Conservation (phyloP, 2,888 invertebrate species). For the Branchellion lobata region DNA sequence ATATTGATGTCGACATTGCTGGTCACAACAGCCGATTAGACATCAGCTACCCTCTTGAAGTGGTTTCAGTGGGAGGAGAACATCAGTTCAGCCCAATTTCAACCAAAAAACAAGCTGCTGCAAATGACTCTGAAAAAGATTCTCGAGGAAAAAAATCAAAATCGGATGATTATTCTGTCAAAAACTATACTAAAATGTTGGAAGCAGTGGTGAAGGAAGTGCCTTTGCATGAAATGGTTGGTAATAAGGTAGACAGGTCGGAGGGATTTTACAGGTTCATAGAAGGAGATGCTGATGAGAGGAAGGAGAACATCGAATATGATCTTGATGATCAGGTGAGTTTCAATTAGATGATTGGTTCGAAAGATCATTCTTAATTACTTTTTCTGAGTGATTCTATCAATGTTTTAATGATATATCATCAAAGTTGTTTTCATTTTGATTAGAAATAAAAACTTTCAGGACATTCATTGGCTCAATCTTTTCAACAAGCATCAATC, state of each 20-base stretch:
- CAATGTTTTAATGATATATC: no score
- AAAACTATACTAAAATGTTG: conserved; percentile 66
- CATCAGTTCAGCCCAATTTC: not conserved
- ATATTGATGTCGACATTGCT: conserved; percentile 32
- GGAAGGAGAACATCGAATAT: conserved; percentile 89
- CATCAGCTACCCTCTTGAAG: not conserved
- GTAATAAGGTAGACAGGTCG: conserved; percentile 73
- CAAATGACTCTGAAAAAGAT: conserved; percentile 26
- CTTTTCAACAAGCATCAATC: conserved; percentile 81
- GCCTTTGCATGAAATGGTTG: conserved; percentile 72
- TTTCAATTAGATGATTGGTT: no score
- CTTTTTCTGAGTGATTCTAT: no score
- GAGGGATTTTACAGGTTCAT: conserved; percentile 80
- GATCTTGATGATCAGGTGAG: conserved; percentile 87
- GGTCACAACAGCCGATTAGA: conserved; percentile 28
- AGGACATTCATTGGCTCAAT: conserved; percentile 87
- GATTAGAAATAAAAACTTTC: not conserved
- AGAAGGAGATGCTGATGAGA: conserved; percentile 87
- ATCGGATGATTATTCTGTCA: not conserved
- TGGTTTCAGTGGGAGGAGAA: conserved; percentile 8
- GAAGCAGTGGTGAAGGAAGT: conserved; percentile 73
- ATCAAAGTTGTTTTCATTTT: not conserved
- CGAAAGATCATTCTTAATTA: no score
- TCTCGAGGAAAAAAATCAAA: not conserved
- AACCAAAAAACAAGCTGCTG: not conserved